These are phyloP conservation scores for Struthio camelus DNA, from an alignment of 2,113 vertebrate species.

Conservation along the genomic window DNA sequence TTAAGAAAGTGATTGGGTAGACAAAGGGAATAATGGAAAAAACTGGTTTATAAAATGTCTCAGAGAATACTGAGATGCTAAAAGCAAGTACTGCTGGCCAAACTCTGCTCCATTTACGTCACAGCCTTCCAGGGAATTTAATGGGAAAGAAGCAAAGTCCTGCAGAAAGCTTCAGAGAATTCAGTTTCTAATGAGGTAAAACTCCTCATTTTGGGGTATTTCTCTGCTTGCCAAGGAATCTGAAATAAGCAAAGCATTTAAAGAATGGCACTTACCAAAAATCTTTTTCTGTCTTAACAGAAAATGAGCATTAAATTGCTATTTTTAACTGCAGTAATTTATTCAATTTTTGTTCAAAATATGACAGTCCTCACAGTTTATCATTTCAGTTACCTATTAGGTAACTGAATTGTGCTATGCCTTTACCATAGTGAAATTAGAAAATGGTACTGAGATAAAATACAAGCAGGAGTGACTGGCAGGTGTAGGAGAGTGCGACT, in stretches of 20 bases:
- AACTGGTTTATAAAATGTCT: background rate
- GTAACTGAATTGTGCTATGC: background rate
- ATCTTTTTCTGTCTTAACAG: background rate
- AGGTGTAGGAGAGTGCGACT: background rate
- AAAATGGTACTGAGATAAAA: constrained; percentile 31
- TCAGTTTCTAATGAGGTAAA: background rate
- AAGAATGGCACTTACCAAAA: background rate
- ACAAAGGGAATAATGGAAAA: background rate
- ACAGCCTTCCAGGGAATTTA: background rate
- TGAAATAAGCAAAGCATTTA: background rate
- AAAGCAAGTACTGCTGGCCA: background rate
- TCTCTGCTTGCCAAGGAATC: background rate
- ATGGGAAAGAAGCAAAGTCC: background rate
- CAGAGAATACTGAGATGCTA: background rate
- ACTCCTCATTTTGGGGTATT: background rate
- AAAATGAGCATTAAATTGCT: background rate
- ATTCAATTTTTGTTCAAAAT: constrained; percentile 3
- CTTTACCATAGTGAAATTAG: background rate
- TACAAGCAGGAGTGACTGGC: constrained; percentile 11
- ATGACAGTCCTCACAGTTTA: background rate
- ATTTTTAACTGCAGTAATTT: constrained; percentile 19
- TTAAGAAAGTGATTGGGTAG: background rate
- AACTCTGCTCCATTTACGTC: fast-evolving
- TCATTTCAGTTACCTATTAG: background rate
- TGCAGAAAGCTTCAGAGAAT: background rate